phyloP scores from a whole-genome alignment of 2,888 invertebrate species.

The Neoitamus cyanurus region DNA sequence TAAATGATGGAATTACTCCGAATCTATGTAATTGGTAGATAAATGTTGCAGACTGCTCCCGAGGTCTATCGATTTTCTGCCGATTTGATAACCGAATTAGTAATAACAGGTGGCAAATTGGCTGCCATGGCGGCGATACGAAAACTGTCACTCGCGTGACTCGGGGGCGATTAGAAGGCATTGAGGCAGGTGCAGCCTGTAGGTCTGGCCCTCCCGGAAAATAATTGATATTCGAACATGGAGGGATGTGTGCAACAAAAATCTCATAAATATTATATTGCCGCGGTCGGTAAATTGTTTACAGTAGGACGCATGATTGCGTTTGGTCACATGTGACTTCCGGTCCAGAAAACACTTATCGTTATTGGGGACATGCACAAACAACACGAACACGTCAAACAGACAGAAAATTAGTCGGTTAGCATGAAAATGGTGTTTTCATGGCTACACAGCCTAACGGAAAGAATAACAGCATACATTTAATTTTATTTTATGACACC shows the following conservation, averaged over 20 bases:
- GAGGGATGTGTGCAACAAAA: background rate
- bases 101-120: conserved; percentile 27
- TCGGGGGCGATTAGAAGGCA: background rate
- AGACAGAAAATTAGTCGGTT: background rate
- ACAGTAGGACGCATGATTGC: background rate
- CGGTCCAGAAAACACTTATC: background rate
- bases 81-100: conserved; percentile 23
- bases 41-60: conserved; percentile 15
- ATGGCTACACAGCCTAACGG: background rate
- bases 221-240: background rate
- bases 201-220: background rate
- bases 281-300: background rate
- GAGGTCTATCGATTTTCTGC: conserved; percentile 30
- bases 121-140: background rate
- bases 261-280: background rate
- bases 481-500: background rate
- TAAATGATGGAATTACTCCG: conserved; percentile 38
- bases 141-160: background rate
- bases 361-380: background rate
- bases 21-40: conserved; percentile 35
- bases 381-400: background rate
- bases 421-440: background rate
- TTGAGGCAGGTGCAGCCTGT: background rate
- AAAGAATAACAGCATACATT: background rate
- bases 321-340: background rate